These are phyloP conservation scores for Scaptomyza graminum DNA, from an alignment of 1,140 invertebrate species.

Conservation along the genomic window DNA sequence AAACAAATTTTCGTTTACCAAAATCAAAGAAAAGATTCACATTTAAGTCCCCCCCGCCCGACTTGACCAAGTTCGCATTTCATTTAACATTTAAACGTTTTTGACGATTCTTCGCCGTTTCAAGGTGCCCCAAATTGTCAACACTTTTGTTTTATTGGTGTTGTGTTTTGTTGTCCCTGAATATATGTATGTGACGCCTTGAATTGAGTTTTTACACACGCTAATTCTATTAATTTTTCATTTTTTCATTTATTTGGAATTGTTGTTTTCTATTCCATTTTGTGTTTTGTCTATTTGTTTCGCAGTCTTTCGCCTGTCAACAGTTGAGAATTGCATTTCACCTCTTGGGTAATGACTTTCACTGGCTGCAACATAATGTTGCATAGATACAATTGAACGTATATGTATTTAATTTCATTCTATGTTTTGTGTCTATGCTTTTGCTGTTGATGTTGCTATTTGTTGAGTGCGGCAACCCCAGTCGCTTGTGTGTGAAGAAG, in stretches of 20 bases:
- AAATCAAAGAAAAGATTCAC: not conserved
- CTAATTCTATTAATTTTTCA: slow-evolving; percentile 75
- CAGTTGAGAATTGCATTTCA: slow-evolving; percentile 30
- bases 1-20: too few relatives aligned
- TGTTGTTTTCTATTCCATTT: slow-evolving; percentile 5
- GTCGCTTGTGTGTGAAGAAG: slow-evolving; percentile 14
- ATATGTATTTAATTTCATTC: slow-evolving; percentile 3
- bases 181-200: slow-evolving; percentile 50
- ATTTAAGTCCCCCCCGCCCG: not conserved
- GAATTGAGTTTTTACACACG: slow-evolving; percentile 58
- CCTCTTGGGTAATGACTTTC: slow-evolving; percentile 72
- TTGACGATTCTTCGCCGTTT: not conserved
- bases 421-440: slow-evolving; percentile 10
- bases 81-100: slow-evolving; percentile 12
- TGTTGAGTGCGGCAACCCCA: slow-evolving; percentile 42
- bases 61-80: slow-evolving; percentile 24
- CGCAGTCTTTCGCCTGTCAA: slow-evolving; percentile 50
- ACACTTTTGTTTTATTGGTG: slow-evolving; percentile 13
- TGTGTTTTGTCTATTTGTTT: slow-evolving; percentile 9
- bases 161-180: slow-evolving; percentile 50
- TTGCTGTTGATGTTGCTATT: slow-evolving; percentile 7
- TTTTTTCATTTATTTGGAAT: slow-evolving; percentile 57
- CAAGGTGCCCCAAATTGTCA: slow-evolving; percentile 59
- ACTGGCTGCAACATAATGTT: slow-evolving; percentile 22
- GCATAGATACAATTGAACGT: too few relatives aligned